Evolutionary conservation across 1,140 invertebrate genomes (phyloP).

Genomic region (Pissodes strobi): DNA sequence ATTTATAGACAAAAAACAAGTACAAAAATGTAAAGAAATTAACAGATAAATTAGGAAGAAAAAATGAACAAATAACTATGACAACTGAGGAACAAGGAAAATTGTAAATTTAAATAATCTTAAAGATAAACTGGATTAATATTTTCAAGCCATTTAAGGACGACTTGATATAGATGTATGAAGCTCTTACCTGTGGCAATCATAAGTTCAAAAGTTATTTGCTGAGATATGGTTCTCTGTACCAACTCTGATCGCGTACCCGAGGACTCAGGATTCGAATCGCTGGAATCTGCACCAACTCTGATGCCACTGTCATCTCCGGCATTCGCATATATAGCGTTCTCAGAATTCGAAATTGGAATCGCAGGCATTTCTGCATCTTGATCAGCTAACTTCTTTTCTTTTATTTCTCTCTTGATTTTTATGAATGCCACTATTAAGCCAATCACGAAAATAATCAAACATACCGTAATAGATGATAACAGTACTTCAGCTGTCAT

Average conservation of each 20-base stretch:
- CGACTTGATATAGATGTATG: background rate
- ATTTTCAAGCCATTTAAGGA: background rate
- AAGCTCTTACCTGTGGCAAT: constrained; percentile 8
- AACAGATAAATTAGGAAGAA: background rate
- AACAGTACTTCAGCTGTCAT: constrained; percentile 66
- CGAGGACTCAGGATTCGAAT: constrained; percentile 77
- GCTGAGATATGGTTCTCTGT: constrained; percentile 91
- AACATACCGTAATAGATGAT: constrained; percentile 65
- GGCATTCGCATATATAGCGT: constrained; percentile 54
- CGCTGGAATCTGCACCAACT: constrained; percentile 68
- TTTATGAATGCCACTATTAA: constrained; percentile 57
- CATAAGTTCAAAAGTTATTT: constrained; percentile 76
- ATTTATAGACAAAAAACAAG: background rate
- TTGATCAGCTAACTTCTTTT: background rate
- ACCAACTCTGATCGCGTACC: constrained; percentile 81
- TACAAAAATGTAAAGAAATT: background rate
- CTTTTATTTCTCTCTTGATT: constrained; percentile 2
- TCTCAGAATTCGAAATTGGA: background rate
- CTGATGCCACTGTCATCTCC: constrained; percentile 59
- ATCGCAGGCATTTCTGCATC: background rate
- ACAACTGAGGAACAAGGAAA: too few species aligned
- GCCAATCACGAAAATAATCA: constrained; percentile 63
- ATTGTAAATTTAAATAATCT: too few species aligned
- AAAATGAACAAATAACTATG: background rate
- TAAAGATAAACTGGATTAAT: too few species aligned